Base-by-base conservation (phyloP, 1,140 invertebrate species). In the Eurosta solidaginis region DNA sequence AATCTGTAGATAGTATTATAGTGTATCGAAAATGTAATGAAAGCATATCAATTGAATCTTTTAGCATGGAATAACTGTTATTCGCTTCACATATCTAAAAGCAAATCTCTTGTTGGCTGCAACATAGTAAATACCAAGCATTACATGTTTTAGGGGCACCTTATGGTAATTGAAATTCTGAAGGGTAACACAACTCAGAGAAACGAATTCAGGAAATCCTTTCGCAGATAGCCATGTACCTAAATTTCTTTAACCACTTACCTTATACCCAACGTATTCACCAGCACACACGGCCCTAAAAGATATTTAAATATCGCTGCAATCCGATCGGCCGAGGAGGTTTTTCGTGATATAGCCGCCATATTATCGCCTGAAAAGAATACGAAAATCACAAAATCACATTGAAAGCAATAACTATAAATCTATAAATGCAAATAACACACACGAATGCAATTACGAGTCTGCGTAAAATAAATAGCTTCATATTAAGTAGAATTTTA, bases 291-390 rank as follows among this genome's bases (percentile, higher is more conserved):
- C 77, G 86, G 85, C 76, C 84, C 84, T 80, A 85, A 80, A 84
- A 88, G 84, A 75, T 84, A 85, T 81, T 82, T 82, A 77, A 88
- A 85, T 85, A 88, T 84, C 77, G 83, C 82, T 82, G 84, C 81
- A 79, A 88, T 82, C 73, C 85, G 86, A 84, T 86, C 84, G 77
- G 86, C 85, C 74, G 86, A 88, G 75, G 84, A 87, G 80, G 87
- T 88, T 80, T 88, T 88, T 76, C 87, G 81, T 47, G 87, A 88
- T 78, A 88, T 88, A 74, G 87, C 87, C 74, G 87, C 87, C 86
- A 87, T 88, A 79, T 88, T 88, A 83, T 88, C 87, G 80, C 87
- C 87, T 88, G 79, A 63, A 84, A 82, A 78, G 7, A 42, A 5
- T 68, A 17, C 79, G 29, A 77, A 40, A 77, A 74, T 52, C 25